Evolutionary conservation across 2,888 invertebrate species (phyloP).

Genomic region (Liopterus haemorrhoidalis): DNA sequence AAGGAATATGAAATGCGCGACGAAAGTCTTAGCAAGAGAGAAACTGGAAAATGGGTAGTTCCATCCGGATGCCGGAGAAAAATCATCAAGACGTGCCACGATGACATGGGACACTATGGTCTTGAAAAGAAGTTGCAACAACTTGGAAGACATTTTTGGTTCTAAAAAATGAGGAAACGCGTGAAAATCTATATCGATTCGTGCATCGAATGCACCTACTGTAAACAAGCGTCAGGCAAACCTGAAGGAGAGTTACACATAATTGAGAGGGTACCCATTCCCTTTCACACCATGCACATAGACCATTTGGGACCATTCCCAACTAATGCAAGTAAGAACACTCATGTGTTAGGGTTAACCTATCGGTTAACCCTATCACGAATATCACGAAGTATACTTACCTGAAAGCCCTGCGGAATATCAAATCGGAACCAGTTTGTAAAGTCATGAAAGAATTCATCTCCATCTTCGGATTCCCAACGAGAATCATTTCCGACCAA

Average conservation of each 20-base stretch:
- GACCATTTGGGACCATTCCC: constrained; percentile 43
- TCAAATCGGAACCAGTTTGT: constrained; percentile 34
- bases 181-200: constrained; percentile 33
- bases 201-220: constrained; percentile 36
- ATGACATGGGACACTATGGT: constrained; percentile 39
- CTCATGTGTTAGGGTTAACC: constrained; percentile 36
- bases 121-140: constrained; percentile 35
- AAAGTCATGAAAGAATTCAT: no score
- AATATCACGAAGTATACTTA: constrained; percentile 39
- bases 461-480: no score
- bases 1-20: constrained; percentile 15
- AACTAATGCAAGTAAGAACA: constrained; percentile 35
- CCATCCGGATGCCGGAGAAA: constrained; percentile 35
- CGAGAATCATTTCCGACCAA: no score
- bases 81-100: constrained; percentile 36
- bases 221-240: constrained; percentile 32
- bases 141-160: constrained; percentile 33
- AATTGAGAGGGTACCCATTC: constrained; percentile 39
- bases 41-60: constrained; percentile 32
- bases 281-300: constrained; percentile 42
- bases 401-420: constrained; percentile 34
- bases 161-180: constrained; percentile 34
- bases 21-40: constrained; percentile 2
- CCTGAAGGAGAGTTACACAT: constrained; percentile 32
- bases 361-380: no score